These are phyloP conservation scores for Myiagra hebetior DNA, from an alignment of 2,113 vertebrate species.

Conservation along the genomic window DNA sequence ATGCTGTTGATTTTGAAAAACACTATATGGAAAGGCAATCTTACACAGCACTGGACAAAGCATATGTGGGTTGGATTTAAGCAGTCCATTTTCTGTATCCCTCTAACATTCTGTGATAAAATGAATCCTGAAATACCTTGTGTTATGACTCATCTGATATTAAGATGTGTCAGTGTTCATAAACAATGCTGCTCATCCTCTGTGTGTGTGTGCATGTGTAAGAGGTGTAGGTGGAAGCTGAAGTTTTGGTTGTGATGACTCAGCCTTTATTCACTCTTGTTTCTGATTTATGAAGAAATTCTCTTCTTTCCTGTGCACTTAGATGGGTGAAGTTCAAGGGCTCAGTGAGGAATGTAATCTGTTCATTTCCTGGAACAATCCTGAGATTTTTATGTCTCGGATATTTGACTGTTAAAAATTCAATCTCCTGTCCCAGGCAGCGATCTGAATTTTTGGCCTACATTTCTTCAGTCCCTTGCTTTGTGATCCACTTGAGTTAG, in stretches of 20 bases:
- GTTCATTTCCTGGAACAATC: background rate
- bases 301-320: background rate
- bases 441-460: background rate
- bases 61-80: background rate
- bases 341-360: background rate
- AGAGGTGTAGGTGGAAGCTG: slow-evolving; percentile 52
- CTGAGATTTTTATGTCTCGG: background rate
- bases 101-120: background rate
- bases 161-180: slow-evolving; percentile 37
- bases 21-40: background rate
- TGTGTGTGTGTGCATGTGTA: slow-evolving; percentile 25
- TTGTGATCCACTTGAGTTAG: background rate
- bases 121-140: slow-evolving; percentile 32
- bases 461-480: background rate
- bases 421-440: background rate
- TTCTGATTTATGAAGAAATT: background rate
- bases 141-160: slow-evolving; percentile 51
- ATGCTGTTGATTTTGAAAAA: background rate
- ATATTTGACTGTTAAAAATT: background rate
- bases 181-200: slow-evolving; percentile 51
- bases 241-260: slow-evolving; percentile 45
- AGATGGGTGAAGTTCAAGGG: background rate
- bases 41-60: background rate
- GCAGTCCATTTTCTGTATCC: background rate
- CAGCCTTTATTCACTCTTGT: slow-evolving; percentile 40